Base-by-base conservation (phyloP, 2,888 invertebrate species). In the Alloscopus bannaensis region DNA sequence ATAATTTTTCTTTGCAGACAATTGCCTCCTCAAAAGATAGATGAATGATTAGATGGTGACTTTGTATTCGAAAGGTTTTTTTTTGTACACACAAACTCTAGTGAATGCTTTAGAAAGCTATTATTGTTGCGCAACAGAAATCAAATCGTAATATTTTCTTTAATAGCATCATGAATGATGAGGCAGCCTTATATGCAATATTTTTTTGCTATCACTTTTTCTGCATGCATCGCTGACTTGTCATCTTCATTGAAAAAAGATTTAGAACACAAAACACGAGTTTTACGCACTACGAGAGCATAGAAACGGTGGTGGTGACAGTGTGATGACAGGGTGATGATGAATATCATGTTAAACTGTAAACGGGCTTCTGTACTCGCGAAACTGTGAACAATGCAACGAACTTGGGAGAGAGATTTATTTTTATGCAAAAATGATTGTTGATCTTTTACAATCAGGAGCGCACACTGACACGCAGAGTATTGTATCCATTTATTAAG, bases 1-100 rank as follows among this genome's bases (percentile, higher is more conserved):
- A n/a, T n/a, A n/a, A n/a, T 59, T 45, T 70, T 70, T 59, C 59
- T 70, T 55, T 40, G 31, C 59, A 57, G 42, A 59, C 70, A 47
- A 59, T 70, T 70, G 59, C 59, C 20, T 70, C 57, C 70, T 70
- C 28, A 45, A 59, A 59, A 13, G 59, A 22, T 29, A 18, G 16
- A 20, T 22, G 28, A 45, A 55, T 59, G 59, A 70, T 28, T 28
- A 59, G 29, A 22, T 42, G n/a, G n/a, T n/a, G n/a, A n/a, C n/a
- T n/a, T n/a, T n/a, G n/a, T 45, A 59, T 59, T 29, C 45, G 24
- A 18, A 13, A n/a, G 28, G 45, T 22, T 64, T 18, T 18, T 28
- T 45, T n/a, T 50, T 18, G 18, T 50, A 31, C 47, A 36, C 31
- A 52, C 11, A 18, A 50, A 3, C 24, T 18, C 22, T 55, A 68